Conservation (phyloP, 2,797 vertebrate genomes). For the Vespertilio murinus region DNA sequence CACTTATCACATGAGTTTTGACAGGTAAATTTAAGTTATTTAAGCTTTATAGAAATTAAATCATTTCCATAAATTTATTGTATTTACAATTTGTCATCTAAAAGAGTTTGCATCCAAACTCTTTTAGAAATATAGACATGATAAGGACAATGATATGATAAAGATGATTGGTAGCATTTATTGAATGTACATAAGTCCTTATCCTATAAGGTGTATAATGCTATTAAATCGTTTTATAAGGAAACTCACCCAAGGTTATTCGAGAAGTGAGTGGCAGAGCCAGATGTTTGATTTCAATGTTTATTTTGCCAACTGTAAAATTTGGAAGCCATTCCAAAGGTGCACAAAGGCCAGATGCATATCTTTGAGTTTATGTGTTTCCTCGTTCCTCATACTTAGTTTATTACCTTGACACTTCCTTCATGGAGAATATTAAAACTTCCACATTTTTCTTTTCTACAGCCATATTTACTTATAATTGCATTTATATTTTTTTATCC, state of each 20-base stretch:
- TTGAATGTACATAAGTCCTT: not conserved
- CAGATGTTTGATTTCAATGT: not conserved
- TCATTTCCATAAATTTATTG: no score
- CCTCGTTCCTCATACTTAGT: not conserved
- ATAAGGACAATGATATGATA: not conserved
- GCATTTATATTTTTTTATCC: not conserved
- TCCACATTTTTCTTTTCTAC: not conserved
- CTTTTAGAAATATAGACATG: not conserved
- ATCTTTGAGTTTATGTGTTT: not conserved
- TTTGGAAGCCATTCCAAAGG: constrained; percentile 5
- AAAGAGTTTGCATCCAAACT: not conserved
- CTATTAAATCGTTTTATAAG: not conserved
- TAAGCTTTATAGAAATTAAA: not conserved
- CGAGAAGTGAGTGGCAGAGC: not conserved
- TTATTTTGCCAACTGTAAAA: not conserved
- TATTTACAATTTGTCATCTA: no score
- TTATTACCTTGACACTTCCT: not conserved
- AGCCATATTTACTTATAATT: not conserved
- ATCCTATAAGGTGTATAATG: not conserved
- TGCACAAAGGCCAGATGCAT: not conserved
- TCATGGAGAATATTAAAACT: not conserved
- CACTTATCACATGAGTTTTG: not conserved
- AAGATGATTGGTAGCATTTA: not conserved
- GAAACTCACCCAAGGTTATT: not conserved
- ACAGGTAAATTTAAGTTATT: constrained; percentile 14